Conservation (phyloP, 2,113 vertebrate species). For the Corythornis vintsioides region DNA sequence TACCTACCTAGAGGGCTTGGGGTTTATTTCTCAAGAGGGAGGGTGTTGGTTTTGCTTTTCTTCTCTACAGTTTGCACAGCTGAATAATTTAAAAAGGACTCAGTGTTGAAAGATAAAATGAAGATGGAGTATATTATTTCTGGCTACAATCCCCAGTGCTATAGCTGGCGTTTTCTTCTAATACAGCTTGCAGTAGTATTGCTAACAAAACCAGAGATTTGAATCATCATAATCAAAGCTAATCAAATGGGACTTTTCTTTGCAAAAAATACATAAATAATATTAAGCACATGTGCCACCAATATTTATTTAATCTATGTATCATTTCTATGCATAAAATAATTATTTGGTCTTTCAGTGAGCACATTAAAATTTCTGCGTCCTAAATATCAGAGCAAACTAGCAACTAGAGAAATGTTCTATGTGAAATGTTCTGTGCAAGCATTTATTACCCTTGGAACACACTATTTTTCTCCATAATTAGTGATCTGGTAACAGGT, state of each 20-base stretch:
- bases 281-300: background rate
- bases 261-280: slow-evolving; percentile 22
- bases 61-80: slow-evolving; percentile 56
- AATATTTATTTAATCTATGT: background rate
- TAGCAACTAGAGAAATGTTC: background rate
- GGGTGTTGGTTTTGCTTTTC: slow-evolving; percentile 54
- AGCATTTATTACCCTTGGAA: background rate
- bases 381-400: background rate
- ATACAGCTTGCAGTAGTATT: background rate
- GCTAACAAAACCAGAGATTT: slow-evolving; percentile 22
- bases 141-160: slow-evolving; percentile 40
- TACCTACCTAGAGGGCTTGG: slow-evolving; percentile 21
- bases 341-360: background rate
- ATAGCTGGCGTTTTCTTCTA: slow-evolving; percentile 54
- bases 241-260: background rate
- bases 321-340: background rate
- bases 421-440: background rate
- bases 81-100: slow-evolving; percentile 64
- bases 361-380: background rate
- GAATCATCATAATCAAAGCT: slow-evolving; percentile 14
- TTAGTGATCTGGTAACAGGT: background rate
- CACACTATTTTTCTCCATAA: background rate
- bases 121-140: slow-evolving; percentile 58
- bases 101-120: slow-evolving; percentile 55
- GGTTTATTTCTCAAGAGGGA: slow-evolving; percentile 41